These are phyloP conservation scores for Pollachius pollachius DNA, from an alignment of 2,113 vertebrate species.

Conservation along the genomic window DNA sequence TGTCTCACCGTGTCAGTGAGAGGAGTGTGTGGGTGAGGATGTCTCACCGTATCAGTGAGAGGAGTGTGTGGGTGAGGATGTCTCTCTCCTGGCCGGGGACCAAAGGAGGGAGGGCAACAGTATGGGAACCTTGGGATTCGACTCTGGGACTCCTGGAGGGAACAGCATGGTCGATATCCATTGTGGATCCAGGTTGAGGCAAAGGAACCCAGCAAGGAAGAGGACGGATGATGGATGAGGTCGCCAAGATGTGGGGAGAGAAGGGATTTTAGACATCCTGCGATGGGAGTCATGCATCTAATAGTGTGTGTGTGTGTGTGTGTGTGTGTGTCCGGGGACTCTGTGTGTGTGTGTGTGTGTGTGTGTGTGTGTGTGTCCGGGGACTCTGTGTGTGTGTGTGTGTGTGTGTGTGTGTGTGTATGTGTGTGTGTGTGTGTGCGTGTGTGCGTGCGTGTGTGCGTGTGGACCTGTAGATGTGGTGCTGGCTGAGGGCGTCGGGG, in stretches of 20 bases:
- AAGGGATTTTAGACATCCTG: too few relatives aligned
- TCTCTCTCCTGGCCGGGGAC: constrained; percentile 61
- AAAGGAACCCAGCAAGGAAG: neutral
- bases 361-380: constrained; percentile 54
- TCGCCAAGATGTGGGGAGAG: too few relatives aligned
- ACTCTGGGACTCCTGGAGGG: neutral
- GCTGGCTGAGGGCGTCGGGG: constrained; percentile 59
- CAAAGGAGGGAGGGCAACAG: constrained; percentile 2
- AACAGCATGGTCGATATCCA: too few relatives aligned
- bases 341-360: neutral
- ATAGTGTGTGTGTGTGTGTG: neutral
- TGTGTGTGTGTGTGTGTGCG: neutral
- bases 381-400: neutral
- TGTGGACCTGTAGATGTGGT: constrained; percentile 73
- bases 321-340: neutral
- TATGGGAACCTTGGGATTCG: neutral
- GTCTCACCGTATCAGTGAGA: constrained; percentile 63
- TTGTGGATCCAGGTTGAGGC: too few relatives aligned
- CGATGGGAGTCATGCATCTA: too few relatives aligned
- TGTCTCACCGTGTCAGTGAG: constrained; percentile 56
- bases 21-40: constrained; percentile 39
- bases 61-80: constrained; percentile 67
- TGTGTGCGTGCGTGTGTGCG: neutral
- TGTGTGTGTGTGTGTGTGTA: neutral
- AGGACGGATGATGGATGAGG: neutral